Base-by-base conservation (phyloP, 2,888 invertebrate genomes). In the Atrina japonica region DNA sequence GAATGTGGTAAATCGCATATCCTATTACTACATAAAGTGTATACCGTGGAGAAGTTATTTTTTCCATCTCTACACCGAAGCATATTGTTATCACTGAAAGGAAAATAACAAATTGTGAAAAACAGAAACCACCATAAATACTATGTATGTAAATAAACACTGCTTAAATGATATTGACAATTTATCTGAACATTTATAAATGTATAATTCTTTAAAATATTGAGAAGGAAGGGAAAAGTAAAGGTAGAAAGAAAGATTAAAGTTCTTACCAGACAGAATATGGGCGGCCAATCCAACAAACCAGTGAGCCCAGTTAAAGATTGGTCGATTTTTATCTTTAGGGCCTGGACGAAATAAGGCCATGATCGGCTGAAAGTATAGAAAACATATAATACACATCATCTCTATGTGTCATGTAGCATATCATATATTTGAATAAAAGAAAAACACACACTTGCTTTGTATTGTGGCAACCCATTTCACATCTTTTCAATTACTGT, bases 231-330 rank as follows among this genome's bases (percentile, higher is more conserved):
- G n/a, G n/a, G n/a, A n/a, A n/a, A n/a, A n/a, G n/a, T n/a, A n/a
- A n/a, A n/a, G n/a, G n/a, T n/a, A n/a, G n/a, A n/a, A n/a, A n/a
- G n/a, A n/a, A n/a, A n/a, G n/a, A n/a, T n/a, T n/a, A n/a, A 0
- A 27, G 5, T 7, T 77, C 84, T 66, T 78, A 89, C 89, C 83
- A 61, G 87, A 82, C 30, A 90, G 76, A 21, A 87, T 81, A 63
- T 84, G 80, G 14, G 85, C 88, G 23, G 82, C 73, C 49, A 85
- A 84, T 40, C 89, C 90, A 63, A 90, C 78, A 30, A 82, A 77
- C 86, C 88, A 88, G 59, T 90, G 88, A 43, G 87, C 79, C 89
- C 89, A 90, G 77, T 90, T 90, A 76, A 88, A 89, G 49, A 87
- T 75, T 1, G 87, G 84, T 16, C 88, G 78, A 7, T 77, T 78